Percentiles rank a stretch among this genome's conserved stretches.
These are phyloP conservation scores for Phainopepla nitens DNA, from an alignment of 2,113 vertebrate genomes.

Conservation along the genomic window DNA sequence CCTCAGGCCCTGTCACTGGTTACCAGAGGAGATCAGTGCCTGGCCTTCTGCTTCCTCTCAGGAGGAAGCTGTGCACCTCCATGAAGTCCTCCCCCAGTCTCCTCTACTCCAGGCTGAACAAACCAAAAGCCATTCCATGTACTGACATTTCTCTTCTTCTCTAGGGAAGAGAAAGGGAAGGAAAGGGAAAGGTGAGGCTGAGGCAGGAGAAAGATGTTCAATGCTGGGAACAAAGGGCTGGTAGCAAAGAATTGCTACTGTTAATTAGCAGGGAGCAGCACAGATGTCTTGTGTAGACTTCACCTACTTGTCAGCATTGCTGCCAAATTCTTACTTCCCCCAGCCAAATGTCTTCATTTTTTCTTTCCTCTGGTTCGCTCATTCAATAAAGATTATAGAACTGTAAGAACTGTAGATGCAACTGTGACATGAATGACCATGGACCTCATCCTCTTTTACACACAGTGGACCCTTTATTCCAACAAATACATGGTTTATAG, in stretches of 20 bases:
- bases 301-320: not conserved
- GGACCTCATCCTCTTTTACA: not conserved
- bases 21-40: not conserved
- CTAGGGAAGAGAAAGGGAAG: not conserved
- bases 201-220: not conserved
- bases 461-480: not conserved
- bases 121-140: not conserved
- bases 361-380: not conserved
- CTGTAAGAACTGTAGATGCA: not conserved
- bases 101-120: not conserved
- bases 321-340: not conserved
- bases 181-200: not conserved
- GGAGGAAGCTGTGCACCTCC: rapidly evolving
- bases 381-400: not conserved
- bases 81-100: not conserved
- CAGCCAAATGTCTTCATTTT: not conserved
- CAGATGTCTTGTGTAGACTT: not conserved
- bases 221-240: not conserved
- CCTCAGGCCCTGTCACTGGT: not conserved
- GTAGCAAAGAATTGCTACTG: not conserved
- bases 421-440: not conserved
- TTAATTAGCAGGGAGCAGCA: rapidly evolving
- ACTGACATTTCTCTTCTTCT: not conserved
- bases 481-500: not conserved
- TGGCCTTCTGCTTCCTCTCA: not conserved